Conservation (phyloP, 2,797 vertebrate species). For the Thalassophryne amazonica region DNA sequence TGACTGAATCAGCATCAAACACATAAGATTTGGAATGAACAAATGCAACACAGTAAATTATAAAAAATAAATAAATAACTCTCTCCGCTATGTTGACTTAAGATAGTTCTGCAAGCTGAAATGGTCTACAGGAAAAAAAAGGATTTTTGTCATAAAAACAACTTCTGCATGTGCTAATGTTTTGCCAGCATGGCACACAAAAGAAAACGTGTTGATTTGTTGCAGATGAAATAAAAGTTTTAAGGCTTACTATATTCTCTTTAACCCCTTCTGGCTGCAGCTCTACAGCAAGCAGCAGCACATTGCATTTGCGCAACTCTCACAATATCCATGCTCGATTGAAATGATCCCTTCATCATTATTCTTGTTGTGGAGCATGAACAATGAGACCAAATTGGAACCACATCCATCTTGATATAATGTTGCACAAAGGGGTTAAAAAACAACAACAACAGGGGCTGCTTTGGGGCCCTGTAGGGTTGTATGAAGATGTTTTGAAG, state of each 20-base stretch:
- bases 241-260: conserved; percentile 15
- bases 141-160: not conserved
- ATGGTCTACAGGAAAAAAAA: not conserved
- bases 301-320: conserved; percentile 47
- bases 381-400: conserved; percentile 38
- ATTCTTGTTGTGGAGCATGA: conserved; percentile 17
- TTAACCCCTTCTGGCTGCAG: conserved; percentile 12
- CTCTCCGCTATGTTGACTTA: too few species aligned
- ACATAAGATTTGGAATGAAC: too few species aligned
- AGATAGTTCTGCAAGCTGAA: conserved; percentile 2
- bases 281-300: conserved; percentile 19
- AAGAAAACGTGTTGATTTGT: conserved; percentile 22
- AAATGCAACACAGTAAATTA: not conserved
- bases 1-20: too few species aligned
- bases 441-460: too few species aligned
- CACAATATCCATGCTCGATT: conserved; percentile 24
- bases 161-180: conserved; percentile 27
- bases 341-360: conserved; percentile 45
- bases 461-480: too few species aligned
- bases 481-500: conserved; percentile 26
- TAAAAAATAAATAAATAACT: too few species aligned
- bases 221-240: conserved; percentile 40
- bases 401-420: conserved; percentile 32
- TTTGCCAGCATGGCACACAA: conserved; percentile 19
- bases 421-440: conserved; percentile 10